phyloP scores from a whole-genome alignment of 2,113 vertebrate species.

The Oncorhynchus nerka region DNA sequence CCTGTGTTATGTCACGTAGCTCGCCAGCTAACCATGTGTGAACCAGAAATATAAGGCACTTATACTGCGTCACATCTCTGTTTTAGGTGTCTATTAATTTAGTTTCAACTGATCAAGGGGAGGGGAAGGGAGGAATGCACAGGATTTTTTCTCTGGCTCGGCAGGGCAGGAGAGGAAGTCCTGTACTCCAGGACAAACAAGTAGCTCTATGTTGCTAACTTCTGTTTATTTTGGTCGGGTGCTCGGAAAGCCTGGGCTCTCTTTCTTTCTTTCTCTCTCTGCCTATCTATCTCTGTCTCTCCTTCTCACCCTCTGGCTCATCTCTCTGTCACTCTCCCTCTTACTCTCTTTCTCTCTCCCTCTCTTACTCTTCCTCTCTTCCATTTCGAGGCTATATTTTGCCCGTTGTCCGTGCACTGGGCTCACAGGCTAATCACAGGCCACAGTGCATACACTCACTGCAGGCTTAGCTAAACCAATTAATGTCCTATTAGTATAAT shows the following conservation, averaged over 20 bases:
- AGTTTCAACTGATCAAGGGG: not conserved
- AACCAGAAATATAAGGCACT: not conserved
- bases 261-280: slow-evolving; percentile 12
- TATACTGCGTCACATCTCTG: not conserved
- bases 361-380: not conserved
- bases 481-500: not conserved
- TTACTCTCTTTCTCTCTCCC: not conserved
- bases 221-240: slow-evolving; percentile 47
- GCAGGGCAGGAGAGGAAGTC: not conserved
- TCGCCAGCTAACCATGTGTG: not conserved
- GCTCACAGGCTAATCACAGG: slow-evolving; percentile 10
- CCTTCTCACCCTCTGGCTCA: not conserved
- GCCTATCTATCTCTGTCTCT: not conserved
- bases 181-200: not conserved
- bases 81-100: not conserved
- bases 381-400: slow-evolving; percentile 54
- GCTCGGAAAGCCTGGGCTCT: slow-evolving; percentile 24
- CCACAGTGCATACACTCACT: not conserved
- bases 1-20: no score
- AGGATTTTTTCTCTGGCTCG: not conserved
- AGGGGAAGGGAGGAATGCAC: not conserved
- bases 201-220: not conserved
- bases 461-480: not conserved
- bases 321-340: not conserved
- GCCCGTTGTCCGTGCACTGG: slow-evolving; percentile 8